These are phyloP conservation scores for Eupsittula cactorum DNA, from an alignment of 2,113 vertebrate genomes.

Conservation along the genomic window DNA sequence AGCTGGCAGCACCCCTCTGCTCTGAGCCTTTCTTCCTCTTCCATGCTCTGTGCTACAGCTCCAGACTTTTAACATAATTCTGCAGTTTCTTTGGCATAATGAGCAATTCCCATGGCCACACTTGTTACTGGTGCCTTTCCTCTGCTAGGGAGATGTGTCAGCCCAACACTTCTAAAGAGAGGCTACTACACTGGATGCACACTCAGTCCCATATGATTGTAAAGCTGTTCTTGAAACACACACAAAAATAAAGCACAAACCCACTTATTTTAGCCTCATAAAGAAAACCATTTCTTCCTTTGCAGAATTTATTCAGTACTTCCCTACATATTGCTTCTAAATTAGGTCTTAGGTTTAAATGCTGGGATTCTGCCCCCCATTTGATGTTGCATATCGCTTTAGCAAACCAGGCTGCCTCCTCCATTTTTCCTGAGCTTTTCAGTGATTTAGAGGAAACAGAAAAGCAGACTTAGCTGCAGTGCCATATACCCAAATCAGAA, in stretches of 20 bases:
- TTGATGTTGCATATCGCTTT: background rate
- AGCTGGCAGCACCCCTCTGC: background rate
- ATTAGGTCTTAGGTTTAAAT: background rate
- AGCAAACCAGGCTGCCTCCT: background rate
- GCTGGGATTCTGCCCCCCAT: background rate
- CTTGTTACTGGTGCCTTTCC: background rate
- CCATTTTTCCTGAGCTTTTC: background rate
- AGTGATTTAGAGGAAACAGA: background rate
- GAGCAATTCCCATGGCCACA: background rate
- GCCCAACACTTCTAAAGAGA: background rate
- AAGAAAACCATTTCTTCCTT: background rate
- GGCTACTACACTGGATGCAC: background rate
- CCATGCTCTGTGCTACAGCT: background rate
- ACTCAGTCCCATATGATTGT: background rate
- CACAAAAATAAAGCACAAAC: background rate
- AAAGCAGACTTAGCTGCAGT: constrained; percentile 40
- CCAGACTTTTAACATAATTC: background rate
- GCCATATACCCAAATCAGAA: constrained; percentile 21
- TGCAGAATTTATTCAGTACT: background rate
- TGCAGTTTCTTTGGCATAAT: background rate
- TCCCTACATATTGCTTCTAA: background rate
- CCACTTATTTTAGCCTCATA: background rate
- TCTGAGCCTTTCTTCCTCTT: background rate
- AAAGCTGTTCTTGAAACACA: background rate
- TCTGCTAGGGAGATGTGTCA: background rate